Conservation (phyloP, 2,888 invertebrate genomes). For the Andrena flavipes region DNA sequence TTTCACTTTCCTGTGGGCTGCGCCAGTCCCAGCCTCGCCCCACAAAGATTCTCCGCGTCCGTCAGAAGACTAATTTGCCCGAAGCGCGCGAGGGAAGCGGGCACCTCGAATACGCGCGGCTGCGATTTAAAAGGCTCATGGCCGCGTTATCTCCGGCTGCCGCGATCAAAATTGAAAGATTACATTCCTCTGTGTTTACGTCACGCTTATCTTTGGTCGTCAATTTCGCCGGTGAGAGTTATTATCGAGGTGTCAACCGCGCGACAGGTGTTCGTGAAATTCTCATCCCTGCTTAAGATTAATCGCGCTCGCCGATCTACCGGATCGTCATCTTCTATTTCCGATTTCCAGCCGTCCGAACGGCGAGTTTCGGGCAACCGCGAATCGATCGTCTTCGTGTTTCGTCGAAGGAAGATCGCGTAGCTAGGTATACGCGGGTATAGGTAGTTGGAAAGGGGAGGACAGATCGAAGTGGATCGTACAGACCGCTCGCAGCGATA, state of each 20-base stretch:
- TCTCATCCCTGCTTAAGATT: slow-evolving; percentile 44
- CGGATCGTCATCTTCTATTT: too few species aligned
- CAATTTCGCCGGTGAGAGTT: background rate
- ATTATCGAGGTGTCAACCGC: slow-evolving; percentile 39
- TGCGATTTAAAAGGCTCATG: too few species aligned
- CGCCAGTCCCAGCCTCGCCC: background rate
- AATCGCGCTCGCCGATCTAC: background rate
- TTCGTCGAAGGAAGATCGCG: slow-evolving; percentile 39
- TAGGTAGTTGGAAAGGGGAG: slow-evolving; percentile 65
- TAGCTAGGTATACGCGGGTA: too few species aligned
- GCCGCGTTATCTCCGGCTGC: too few species aligned
- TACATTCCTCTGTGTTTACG: background rate
- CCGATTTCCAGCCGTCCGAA: too few species aligned
- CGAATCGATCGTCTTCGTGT: slow-evolving; percentile 22
- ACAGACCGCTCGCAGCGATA: background rate
- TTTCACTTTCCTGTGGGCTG: background rate
- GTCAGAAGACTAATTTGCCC: too few species aligned
- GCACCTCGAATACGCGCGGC: too few species aligned
- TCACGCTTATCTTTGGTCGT: background rate
- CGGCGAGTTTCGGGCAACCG: too few species aligned
- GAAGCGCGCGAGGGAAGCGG: too few species aligned
- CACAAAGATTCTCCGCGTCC: background rate
- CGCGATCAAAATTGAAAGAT: background rate
- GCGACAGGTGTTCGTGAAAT: slow-evolving; percentile 59
- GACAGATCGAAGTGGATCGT: background rate